A percentile compares a stretch with the other conserved stretches of the same genome.
These are phyloP conservation scores for Trichonephila clavipes DNA, from an alignment of 1,140 invertebrate genomes.

Conservation along the genomic window DNA sequence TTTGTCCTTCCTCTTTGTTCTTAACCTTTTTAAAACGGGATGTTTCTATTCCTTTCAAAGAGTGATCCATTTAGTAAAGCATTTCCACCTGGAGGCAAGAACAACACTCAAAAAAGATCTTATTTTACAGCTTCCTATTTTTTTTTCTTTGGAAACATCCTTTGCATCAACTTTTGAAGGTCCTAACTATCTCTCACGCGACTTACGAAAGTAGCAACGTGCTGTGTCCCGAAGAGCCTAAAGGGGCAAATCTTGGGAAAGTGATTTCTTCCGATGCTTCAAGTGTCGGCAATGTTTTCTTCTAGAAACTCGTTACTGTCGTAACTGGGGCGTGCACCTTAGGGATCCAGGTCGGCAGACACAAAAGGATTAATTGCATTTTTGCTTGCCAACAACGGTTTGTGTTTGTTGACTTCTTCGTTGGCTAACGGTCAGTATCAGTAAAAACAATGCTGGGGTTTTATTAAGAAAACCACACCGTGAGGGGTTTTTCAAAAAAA, in stretches of 20 bases:
- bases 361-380: neutral
- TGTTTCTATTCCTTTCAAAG: too few species aligned
- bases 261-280: neutral
- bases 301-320: slow-evolving; percentile 5
- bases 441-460: too few species aligned
- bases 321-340: neutral
- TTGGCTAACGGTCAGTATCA: neutral
- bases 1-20: too few species aligned
- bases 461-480: too few species aligned
- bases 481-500: too few species aligned
- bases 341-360: neutral
- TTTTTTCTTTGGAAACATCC: neutral
- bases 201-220: neutral
- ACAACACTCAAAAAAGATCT: neutral
- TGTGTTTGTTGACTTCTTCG: neutral
- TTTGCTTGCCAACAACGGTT: neutral
- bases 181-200: neutral
- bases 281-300: neutral
- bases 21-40: too few species aligned
- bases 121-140: neutral
- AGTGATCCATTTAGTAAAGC: neutral
- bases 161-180: slow-evolving; percentile 9
- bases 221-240: neutral
- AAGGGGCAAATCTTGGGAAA: neutral
- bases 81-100: neutral